A percentile compares a stretch with the other conserved stretches of the same genome.
These are phyloP conservation scores for Condylostylus longicornis DNA, from an alignment of 1,140 invertebrate species.

Conservation along the genomic window DNA sequence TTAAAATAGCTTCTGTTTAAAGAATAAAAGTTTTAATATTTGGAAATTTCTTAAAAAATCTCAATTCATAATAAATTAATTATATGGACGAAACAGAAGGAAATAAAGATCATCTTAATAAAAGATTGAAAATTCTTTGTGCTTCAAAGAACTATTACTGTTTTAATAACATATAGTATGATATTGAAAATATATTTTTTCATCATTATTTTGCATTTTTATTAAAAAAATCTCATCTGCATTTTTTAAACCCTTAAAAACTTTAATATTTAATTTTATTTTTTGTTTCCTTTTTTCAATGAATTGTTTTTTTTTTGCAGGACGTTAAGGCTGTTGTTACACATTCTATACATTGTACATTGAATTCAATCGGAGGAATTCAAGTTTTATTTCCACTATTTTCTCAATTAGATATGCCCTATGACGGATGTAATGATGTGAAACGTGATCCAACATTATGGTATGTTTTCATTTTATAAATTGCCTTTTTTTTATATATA, in stretches of 20 bases:
- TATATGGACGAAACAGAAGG: no score
- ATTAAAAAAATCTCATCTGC: not conserved
- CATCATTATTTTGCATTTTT: slow-evolving; percentile 4
- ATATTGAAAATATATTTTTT: slow-evolving; percentile 11
- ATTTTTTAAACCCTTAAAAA: slow-evolving; percentile 1
- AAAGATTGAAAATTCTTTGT: no score
- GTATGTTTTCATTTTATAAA: slow-evolving; percentile 37
- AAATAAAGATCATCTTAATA: no score
- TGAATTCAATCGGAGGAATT: slow-evolving; percentile 97
- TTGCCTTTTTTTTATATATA: no score
- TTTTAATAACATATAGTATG: no score
- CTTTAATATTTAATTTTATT: not conserved
- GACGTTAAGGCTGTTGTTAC: slow-evolving; percentile 98
- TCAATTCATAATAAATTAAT: no score
- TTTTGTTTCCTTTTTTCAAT: not conserved
- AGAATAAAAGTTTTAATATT: no score
- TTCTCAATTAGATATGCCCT: slow-evolving; percentile 89
- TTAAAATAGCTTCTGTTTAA: no score
- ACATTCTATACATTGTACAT: slow-evolving; percentile 95
- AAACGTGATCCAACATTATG: slow-evolving; percentile 75
- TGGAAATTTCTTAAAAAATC: no score
- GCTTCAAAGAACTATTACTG: no score
- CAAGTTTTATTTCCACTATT: slow-evolving; percentile 97
- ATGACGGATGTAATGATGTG: slow-evolving; percentile 60
- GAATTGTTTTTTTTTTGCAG: slow-evolving; percentile 40